phyloP scores from a whole-genome alignment of 2,797 vertebrate genomes.

The Agapornis canus region DNA sequence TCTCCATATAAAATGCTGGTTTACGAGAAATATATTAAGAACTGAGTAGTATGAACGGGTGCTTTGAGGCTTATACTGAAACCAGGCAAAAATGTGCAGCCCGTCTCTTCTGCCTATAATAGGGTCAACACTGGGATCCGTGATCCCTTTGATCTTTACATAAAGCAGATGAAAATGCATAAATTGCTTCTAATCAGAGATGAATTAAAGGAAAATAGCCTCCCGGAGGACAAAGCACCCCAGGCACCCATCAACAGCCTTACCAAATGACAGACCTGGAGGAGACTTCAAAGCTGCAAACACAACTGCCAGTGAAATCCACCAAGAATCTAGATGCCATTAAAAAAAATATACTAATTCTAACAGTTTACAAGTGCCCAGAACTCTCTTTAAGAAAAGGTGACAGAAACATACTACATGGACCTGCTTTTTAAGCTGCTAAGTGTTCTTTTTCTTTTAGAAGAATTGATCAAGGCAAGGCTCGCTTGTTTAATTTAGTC shows the following conservation, averaged over 20 bases:
- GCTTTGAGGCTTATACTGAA: conserved; percentile 41
- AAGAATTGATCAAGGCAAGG: background rate
- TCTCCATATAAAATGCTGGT: background rate
- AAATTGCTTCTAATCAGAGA: conserved; percentile 77
- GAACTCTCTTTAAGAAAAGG: conserved; percentile 48
- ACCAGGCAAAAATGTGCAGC: conserved; percentile 45
- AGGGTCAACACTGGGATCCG: conserved; percentile 53
- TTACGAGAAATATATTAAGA: background rate
- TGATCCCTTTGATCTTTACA: conserved; percentile 73
- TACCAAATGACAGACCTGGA: conserved; percentile 77
- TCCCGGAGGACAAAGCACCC: conserved; percentile 74
- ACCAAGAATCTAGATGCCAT: conserved; percentile 62
- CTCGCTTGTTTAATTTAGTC: background rate
- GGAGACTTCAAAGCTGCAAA: conserved; percentile 76
- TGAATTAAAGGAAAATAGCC: conserved; percentile 76
- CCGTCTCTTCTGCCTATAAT: conserved; percentile 59
- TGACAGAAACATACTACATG: background rate
- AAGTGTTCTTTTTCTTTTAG: background rate
- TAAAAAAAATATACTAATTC: background rate
- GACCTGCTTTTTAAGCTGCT: conserved; percentile 16
- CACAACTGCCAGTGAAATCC: conserved; percentile 75
- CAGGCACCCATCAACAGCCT: conserved; percentile 71
- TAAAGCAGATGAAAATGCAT: conserved; percentile 76
- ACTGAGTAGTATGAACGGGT: background rate
- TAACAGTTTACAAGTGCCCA: conserved; percentile 55